Evolutionary conservation across 1,140 invertebrate species (phyloP), one percentile per base, ranked within the genome.

Genomic region (Argopecten irradians): DNA sequence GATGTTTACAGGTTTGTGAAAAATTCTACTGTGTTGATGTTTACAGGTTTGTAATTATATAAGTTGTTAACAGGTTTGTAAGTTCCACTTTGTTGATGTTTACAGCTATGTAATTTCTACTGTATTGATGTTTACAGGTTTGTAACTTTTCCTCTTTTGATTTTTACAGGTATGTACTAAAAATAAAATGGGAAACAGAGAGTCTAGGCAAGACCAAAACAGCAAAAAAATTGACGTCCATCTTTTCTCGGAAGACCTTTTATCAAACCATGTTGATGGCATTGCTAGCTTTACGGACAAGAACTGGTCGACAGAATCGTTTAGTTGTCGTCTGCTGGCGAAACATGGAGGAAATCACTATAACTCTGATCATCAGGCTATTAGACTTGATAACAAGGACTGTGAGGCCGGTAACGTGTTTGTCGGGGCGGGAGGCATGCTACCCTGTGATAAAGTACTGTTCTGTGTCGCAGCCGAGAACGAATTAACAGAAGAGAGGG

Each of bases 311-410:
- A 14, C 46, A 13, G 19, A 82, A 8, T 35, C 34, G 32, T 22
- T 28, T 0, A 0, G 34, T 28, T 82, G 33, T 16, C 86, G 82
- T 14, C 34, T 82, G 32, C 13, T 86, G 34, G 34, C 86, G 28
- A 82, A 55, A 22, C 36, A 82, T 22, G 86, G 34, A 36, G 86
- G 86, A 86, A 86, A 86, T 82, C 55, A 82, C 16, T 86, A 86
- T 34, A 36, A 36, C 32, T 82, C 86, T 19, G 46, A 33, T 22
- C 86, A 46, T 13, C 46, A 86, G 2, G 82, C 32, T 8, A 36
- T 86, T 28, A 86, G 35, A 35, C 46, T 34, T 28, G 46, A 86
- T n/a, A 34, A 86, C 36, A 55, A 55, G n/a, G 46, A 82, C 16
- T 82, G 46, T 36, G 19, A 55, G n/a, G 3, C 86, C 14, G 86